These are phyloP conservation scores for Eueides isabella DNA, from an alignment of 1,140 invertebrate species.

Conservation along the genomic window DNA sequence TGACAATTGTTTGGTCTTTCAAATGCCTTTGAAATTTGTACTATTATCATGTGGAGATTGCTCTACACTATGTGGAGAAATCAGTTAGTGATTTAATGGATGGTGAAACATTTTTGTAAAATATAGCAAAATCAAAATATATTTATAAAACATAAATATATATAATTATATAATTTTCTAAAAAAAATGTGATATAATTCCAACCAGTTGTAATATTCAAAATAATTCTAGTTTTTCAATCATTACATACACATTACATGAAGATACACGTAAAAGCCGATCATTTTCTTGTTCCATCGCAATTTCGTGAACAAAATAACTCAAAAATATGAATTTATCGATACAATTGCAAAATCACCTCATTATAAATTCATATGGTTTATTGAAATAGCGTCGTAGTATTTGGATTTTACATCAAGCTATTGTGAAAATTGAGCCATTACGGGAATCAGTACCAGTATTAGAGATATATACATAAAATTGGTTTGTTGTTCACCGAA, in stretches of 20 bases:
- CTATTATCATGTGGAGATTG: too few relatives aligned
- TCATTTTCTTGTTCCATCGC: neutral
- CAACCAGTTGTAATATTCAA: too few relatives aligned
- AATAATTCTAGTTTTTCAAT: too few relatives aligned
- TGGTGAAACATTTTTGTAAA: too few relatives aligned
- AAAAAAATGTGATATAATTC: too few relatives aligned
- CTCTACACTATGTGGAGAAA: too few relatives aligned
- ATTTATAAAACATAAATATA: too few relatives aligned
- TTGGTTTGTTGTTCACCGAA: neutral
- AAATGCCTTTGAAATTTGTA: too few relatives aligned
- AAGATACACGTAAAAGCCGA: neutral
- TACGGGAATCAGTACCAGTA: neutral
- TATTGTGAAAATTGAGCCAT: neutral
- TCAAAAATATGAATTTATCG: constrained; percentile 1
- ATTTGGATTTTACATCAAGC: neutral
- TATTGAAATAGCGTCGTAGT: neutral
- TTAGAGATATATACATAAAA: neutral
- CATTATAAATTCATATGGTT: constrained; percentile 6
- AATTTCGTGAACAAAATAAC: neutral
- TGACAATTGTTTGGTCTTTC: too few relatives aligned
- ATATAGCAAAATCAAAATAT: too few relatives aligned
- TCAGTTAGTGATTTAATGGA: too few relatives aligned
- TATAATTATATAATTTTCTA: too few relatives aligned
- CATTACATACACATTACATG: neutral
- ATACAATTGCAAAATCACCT: neutral